Percentiles rank a stretch among this genome's conserved stretches.
These are phyloP conservation scores for Mesocentrotus franciscanus DNA, from an alignment of 53 echinoderm and acorn worm species.

Conservation along the genomic window DNA sequence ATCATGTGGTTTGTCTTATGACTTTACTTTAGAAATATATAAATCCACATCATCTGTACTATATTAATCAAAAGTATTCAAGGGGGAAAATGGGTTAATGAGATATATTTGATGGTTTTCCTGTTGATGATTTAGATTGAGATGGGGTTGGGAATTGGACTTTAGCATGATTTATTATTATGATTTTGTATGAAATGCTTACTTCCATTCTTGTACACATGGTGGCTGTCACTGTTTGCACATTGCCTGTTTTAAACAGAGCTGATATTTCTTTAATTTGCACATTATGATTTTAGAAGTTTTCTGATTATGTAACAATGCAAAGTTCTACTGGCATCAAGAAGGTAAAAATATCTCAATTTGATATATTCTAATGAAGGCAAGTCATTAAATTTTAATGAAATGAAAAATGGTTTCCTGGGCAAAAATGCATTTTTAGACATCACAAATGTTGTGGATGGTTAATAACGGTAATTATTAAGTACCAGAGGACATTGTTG, in stretches of 20 bases:
- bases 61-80: too few species aligned
- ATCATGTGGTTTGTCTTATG: too few species aligned
- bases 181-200: slow-evolving; percentile 31
- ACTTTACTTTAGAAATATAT: too few species aligned
- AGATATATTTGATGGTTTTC: not conserved
- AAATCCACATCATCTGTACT: too few species aligned
- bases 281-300: not conserved
- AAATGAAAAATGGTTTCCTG: not conserved
- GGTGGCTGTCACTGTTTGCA: slow-evolving; percentile 6
- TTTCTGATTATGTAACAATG: not conserved
- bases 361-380: not conserved
- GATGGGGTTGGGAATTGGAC: not conserved
- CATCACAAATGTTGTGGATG: not conserved
- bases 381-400: not conserved
- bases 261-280: not conserved
- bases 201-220: not conserved
- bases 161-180: not conserved
- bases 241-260: slow-evolving; percentile 11
- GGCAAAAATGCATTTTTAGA: not conserved
- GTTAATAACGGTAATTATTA: not conserved
- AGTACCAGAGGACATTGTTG: not conserved
- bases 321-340: not conserved
- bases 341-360: not conserved
- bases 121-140: not conserved
- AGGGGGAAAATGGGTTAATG: too few species aligned